Percentiles rank a stretch among this genome's conserved stretches.
Conservation (phyloP, 2,113 vertebrate genomes). For the Stegostoma tigrinum region DNA sequence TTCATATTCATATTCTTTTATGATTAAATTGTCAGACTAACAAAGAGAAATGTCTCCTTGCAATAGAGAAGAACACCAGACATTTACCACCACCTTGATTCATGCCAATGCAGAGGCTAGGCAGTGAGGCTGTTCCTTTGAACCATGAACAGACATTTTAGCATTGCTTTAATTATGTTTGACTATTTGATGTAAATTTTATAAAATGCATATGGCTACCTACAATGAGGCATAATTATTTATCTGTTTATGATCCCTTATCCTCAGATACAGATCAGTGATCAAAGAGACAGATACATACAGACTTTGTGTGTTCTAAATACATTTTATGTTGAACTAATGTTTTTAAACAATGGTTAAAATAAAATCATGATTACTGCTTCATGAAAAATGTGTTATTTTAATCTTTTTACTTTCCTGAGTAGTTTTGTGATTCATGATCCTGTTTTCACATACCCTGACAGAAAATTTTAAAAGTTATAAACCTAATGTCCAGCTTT, state of each 20-base stretch:
- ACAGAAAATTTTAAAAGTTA: neutral
- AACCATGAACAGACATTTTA: neutral
- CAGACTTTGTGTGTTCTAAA: too few species aligned
- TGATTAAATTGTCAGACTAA: slow-evolving; percentile 11
- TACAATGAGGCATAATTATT: neutral
- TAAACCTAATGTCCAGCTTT: neutral
- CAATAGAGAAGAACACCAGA: neutral
- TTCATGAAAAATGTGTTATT: neutral
- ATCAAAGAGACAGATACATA: neutral
- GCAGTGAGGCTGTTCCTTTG: neutral
- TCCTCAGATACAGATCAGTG: neutral
- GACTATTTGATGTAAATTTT: neutral
- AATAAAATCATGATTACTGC: neutral
- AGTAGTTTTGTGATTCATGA: neutral
- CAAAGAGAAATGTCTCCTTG: neutral
- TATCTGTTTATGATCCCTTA: too few species aligned
- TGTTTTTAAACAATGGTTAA: neutral
- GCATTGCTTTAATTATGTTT: neutral
- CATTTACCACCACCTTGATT: neutral
- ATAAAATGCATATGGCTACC: neutral
- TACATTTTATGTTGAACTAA: neutral
- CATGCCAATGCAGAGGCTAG: neutral
- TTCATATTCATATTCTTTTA: neutral
- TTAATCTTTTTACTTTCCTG: neutral
- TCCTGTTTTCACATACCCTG: neutral